Percentiles rank a stretch among this genome's conserved stretches.
phyloP scores from a whole-genome alignment of 2,888 invertebrate genomes.

The Acanthopleura granulata region DNA sequence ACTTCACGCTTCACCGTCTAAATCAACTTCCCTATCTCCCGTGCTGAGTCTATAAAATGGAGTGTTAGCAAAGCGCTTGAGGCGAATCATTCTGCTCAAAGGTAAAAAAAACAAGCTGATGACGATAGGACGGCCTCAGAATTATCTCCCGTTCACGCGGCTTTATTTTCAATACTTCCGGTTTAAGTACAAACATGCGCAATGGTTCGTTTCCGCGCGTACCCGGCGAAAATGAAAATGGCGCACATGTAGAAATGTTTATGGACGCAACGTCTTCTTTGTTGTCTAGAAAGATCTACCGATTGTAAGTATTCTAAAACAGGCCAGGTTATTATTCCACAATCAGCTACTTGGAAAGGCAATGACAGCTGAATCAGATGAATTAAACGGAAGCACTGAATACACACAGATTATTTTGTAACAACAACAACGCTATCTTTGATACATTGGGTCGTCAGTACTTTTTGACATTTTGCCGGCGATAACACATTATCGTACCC shows the following conservation, averaged over 20 bases:
- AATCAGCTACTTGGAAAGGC: not conserved
- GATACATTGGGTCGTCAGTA: too few relatives aligned
- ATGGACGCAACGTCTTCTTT: not conserved
- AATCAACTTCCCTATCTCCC: not conserved
- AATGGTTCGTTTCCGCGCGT: slow-evolving; percentile 4
- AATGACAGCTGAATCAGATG: not conserved
- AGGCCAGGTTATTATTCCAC: too few relatives aligned
- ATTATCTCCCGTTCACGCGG: slow-evolving; percentile 5
- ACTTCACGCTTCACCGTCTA: not conserved
- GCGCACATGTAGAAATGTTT: not conserved
- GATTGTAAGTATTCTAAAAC: too few relatives aligned
- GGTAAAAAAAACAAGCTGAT: too few relatives aligned
- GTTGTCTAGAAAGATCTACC: too few relatives aligned
- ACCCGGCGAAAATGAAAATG: not conserved
- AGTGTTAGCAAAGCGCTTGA: too few relatives aligned
- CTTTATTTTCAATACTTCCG: slow-evolving; percentile 2
- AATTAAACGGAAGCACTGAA: too few relatives aligned
- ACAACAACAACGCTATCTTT: not conserved
- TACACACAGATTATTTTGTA: not conserved
- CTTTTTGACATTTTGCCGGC: too few relatives aligned
- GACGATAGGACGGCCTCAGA: not conserved
- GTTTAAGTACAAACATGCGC: slow-evolving; percentile 5
- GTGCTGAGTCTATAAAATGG: too few relatives aligned
- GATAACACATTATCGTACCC: too few relatives aligned
- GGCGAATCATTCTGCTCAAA: too few relatives aligned